Conservation (phyloP, 2,888 invertebrate species). For the Limnephilus rhombicus region DNA sequence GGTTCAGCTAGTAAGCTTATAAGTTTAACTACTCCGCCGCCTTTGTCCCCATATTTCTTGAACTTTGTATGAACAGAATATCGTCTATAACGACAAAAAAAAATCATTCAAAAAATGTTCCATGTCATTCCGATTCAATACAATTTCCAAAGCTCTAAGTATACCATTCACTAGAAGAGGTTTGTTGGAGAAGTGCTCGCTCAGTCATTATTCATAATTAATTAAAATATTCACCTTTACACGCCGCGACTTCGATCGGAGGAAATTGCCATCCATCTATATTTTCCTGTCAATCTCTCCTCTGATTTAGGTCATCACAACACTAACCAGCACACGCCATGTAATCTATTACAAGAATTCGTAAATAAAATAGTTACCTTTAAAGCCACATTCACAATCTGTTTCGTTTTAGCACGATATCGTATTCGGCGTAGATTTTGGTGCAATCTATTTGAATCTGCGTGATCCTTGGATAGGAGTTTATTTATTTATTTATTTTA, state of each 20-base stretch:
- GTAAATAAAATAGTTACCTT: neutral
- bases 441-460: neutral
- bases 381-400: neutral
- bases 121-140: neutral
- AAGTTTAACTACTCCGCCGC: too few relatives aligned
- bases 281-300: neutral
- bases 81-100: neutral
- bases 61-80: neutral
- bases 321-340: neutral
- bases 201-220: neutral
- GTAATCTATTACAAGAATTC: neutral
- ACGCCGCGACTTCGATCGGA: neutral
- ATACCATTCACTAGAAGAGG: neutral
- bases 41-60: neutral
- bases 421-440: neutral
- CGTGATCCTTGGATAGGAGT: neutral
- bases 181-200: neutral
- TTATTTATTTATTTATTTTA: too few relatives aligned
- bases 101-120: neutral
- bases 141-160: neutral
- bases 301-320: neutral
- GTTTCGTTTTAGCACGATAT: neutral
- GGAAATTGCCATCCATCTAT: neutral
- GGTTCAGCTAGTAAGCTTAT: too few relatives aligned
- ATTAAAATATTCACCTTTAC: neutral